Conservation (phyloP, 2,113 vertebrate genomes). For the Eira barbara region DNA sequence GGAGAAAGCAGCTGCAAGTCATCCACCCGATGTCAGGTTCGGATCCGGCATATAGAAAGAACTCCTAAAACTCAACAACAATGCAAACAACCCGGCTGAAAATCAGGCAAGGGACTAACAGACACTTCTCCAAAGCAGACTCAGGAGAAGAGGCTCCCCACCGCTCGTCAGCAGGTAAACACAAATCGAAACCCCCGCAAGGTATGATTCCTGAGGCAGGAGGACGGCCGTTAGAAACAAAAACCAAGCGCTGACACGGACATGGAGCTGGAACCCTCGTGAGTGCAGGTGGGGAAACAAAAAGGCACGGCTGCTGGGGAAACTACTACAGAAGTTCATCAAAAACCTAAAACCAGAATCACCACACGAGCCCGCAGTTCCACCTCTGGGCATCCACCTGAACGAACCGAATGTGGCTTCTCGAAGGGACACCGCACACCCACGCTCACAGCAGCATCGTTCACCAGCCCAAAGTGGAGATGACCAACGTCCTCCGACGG, state of each 20-base stretch:
- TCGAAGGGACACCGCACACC: neutral
- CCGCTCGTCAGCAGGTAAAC: neutral
- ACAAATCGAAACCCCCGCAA: neutral
- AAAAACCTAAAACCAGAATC: neutral
- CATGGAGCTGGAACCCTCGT: neutral
- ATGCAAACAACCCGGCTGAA: neutral
- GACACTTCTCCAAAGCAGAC: neutral
- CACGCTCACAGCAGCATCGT: neutral
- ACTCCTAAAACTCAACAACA: neutral
- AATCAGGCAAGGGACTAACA: neutral
- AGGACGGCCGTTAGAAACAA: neutral
- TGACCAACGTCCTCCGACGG: neutral
- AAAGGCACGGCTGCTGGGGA: neutral
- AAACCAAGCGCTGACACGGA: too few species aligned
- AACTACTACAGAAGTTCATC: rapidly evolving
- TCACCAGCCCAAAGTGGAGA: neutral
- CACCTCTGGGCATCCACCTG: neutral
- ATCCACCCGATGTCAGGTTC: neutral
- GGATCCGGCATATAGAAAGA: neutral
- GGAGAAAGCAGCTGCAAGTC: neutral
- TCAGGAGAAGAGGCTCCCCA: neutral
- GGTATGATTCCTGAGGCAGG: neutral
- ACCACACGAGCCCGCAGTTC: neutral
- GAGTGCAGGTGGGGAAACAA: neutral
- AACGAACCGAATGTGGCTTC: neutral